Evolutionary conservation across 1,140 invertebrate genomes (phyloP), one percentile per base, ranked within the genome.

Genomic region (Pogonus chalceus): DNA sequence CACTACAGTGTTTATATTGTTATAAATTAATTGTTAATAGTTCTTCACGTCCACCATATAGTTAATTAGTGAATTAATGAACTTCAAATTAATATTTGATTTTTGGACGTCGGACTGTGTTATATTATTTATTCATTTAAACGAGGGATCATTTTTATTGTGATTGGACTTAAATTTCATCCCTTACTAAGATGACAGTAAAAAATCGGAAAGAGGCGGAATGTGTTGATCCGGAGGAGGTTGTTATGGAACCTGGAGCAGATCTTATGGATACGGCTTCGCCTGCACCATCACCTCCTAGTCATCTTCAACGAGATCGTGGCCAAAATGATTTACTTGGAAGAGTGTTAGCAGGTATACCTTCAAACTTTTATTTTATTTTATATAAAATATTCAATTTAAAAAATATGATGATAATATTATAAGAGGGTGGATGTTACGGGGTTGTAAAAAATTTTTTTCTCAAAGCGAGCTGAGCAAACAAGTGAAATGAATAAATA

Each of bases 331-430:
- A 77, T 61, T 70, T 79, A 20, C 71, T 79, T 50, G 77, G 76
- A 58, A 65, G 75, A 61, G 76, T 79, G 23, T 65, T 79, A 52
- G 77, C 76, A 75, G 77, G 77, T 79, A 69, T 65, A 47, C 50
- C 24, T 51, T 49, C 12, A 31, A 7, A 39, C 46, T n/a, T 50
- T 35, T 43, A 37, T 20, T 54, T 50, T 23, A 10, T 24, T 14
- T 3, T 50, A n/a, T 14, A 2, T 2, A 14, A 16, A 24, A 14
- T 21, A 18, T 50, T 21, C 20, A 16, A 14, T 23, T 50, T 12
- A 14, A 16, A n/a, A 51, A n/a, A n/a, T 46, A n/a, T 22, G 14
- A 37, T 14, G 18, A 18, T 1, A 37, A 18, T 37, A n/a, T 18
- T 14, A 37, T 37, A 18, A 18, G 18, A 37, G 14, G 35, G 18